phyloP scores from a whole-genome alignment of 2,113 vertebrate species.

The Chascanopsetta lugubris region DNA sequence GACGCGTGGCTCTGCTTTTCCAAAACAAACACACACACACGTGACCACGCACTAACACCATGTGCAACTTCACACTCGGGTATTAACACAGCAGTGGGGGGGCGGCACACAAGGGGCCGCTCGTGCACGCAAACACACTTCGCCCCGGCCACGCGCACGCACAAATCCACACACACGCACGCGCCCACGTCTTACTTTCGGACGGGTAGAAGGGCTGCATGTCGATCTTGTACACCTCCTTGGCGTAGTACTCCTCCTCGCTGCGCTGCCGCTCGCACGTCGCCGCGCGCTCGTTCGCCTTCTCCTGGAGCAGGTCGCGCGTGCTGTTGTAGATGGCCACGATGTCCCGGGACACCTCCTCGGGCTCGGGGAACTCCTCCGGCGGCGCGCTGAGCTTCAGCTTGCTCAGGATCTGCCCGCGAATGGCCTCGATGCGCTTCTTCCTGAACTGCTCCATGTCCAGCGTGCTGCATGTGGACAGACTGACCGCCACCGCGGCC shows the following conservation, averaged over 20 bases:
- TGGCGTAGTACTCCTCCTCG: conserved; percentile 96
- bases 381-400: conserved; percentile 93
- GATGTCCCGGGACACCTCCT: conserved; percentile 93
- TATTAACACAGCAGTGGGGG: background rate
- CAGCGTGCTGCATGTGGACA: conserved; percentile 97
- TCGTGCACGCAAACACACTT: background rate
- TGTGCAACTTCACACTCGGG: background rate
- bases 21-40: conserved; percentile 56
- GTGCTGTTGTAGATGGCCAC: conserved; percentile 98
- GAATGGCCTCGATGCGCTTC: conserved; percentile 95
- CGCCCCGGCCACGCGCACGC: no score
- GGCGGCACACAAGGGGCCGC: no score
- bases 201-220: conserved; percentile 86
- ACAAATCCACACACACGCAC: conserved; percentile 50
- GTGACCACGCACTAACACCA: conserved; percentile 2
- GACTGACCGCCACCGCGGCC: conserved; percentile 86
- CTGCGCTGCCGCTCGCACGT: conserved; percentile 91
- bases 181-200: conserved; percentile 88
- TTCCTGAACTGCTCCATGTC: conserved; percentile 97
- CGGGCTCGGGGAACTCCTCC: conserved; percentile 86
- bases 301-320: conserved; percentile 94
- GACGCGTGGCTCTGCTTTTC: conserved; percentile 20
- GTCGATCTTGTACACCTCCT: conserved; percentile 97
- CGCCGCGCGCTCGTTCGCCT: conserved; percentile 89
- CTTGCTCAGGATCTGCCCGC: conserved; percentile 97